Base-by-base conservation (phyloP, 2,888 invertebrate species). In the Tenthredo scrophulariae region DNA sequence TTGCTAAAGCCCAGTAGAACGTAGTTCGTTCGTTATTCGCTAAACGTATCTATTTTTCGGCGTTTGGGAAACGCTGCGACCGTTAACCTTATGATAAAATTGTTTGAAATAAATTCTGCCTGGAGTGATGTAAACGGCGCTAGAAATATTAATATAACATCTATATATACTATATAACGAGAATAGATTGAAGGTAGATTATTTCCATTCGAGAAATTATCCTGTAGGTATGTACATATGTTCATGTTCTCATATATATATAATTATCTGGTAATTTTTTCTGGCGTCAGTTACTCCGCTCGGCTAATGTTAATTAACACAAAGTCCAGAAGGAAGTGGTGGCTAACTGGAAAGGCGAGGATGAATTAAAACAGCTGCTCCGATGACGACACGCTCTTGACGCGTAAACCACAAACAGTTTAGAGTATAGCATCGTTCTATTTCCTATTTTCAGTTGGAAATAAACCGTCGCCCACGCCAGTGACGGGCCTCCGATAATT, bases 291-390 rank as follows among this genome's bases (percentile, higher is more conserved):
- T n/a, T 18, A 67, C 29, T 43, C 10, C 2, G 72, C 22, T 74
- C 72, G 37, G 18, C 37, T 22, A 74, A 40, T 74, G 26, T 43
- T 43, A 74, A 74, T 74, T 74, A 74, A 43, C 72, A n/a, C 40
- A 74, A 15, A 74, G 22, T 43, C 43, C 29, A 54, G 50, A 46
- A 80, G 40, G 89, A 92, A 92, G 91, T 92, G 92, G 92, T 91
- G 87, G 88, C 89, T 88, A 91, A 91, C 90, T 90, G 85, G 40
- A 89, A 91, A 90, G 90, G 91, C 89, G 89, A 90, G 89, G 89
- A 88, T 92, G 91, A 91, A 93, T 92, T 92, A 90, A 93, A 93
- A 93, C 92, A 93, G 92, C 93, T 93, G 93, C 91, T 37, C 87
- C 89, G 85, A 91, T 91, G 91, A 92, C 91, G 91, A 90, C 91